Percentiles rank a stretch among this genome's conserved stretches.
Evolutionary conservation across 2,888 invertebrate species (phyloP).

Genomic region (Drosophila melanosoma): DNA sequence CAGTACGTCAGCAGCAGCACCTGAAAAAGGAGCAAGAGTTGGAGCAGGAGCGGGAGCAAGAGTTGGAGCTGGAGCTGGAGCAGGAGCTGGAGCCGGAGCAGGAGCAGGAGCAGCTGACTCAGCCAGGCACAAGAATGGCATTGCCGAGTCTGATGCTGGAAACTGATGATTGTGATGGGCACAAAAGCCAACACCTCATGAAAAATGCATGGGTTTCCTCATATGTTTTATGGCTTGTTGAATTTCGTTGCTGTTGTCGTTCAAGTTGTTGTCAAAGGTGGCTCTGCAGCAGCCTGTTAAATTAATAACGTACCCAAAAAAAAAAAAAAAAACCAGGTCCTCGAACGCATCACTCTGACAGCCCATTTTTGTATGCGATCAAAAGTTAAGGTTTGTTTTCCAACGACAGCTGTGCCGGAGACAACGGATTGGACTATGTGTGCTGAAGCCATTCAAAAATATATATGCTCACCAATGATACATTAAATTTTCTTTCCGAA

Average conservation of each 20-base stretch:
- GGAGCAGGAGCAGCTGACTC: slow-evolving; percentile 41
- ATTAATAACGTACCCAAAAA: slow-evolving; percentile 75
- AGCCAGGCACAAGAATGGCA: slow-evolving; percentile 25
- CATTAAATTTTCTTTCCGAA: slow-evolving; percentile 60
- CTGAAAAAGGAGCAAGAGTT: slow-evolving; percentile 13
- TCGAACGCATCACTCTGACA: slow-evolving; percentile 43
- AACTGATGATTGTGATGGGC: slow-evolving; percentile 70
- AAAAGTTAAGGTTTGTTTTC: slow-evolving; percentile 74
- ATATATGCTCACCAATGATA: slow-evolving; percentile 45
- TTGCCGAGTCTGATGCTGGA: slow-evolving; percentile 12
- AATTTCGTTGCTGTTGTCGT: slow-evolving; percentile 74
- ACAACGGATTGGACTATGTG: slow-evolving; percentile 34
- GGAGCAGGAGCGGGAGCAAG: slow-evolving; percentile 1
- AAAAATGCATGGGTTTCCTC: slow-evolving; percentile 82
- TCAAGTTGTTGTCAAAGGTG: slow-evolving; percentile 76
- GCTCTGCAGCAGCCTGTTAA: slow-evolving; percentile 69
- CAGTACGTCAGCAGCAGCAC: slow-evolving; percentile 36
- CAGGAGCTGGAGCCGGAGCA: slow-evolving; percentile 2
- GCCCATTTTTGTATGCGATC: slow-evolving; percentile 55
- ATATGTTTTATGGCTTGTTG: slow-evolving; percentile 84
- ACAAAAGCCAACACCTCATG: slow-evolving; percentile 84
- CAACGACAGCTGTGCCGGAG: slow-evolving; percentile 76
- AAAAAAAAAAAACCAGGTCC: slow-evolving; percentile 1
- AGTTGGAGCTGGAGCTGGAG: slow-evolving; percentile 19
- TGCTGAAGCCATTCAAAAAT: slow-evolving; percentile 36